phyloP scores from a whole-genome alignment of 2,888 invertebrate species.

The Acanthoscelides obtectus region DNA sequence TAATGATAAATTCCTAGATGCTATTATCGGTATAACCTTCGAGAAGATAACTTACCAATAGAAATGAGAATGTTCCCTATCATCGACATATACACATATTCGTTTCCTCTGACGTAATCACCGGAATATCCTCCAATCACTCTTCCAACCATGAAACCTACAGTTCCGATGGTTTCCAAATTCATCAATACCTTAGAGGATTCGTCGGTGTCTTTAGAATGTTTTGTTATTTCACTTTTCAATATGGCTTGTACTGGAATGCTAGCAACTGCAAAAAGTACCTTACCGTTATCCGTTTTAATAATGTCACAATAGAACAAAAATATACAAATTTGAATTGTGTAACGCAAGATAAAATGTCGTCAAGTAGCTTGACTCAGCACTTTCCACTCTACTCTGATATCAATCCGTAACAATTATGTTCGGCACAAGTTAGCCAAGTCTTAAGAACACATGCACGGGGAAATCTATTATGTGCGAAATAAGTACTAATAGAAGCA shows the following conservation, averaged over 20 bases:
- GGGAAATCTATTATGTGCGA: no score
- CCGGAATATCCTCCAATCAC: background rate
- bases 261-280: background rate
- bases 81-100: background rate
- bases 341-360: no score
- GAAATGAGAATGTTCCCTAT: background rate
- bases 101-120: background rate
- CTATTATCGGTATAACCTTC: no score
- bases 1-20: no score
- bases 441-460: no score
- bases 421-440: no score
- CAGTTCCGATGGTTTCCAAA: background rate
- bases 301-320: background rate
- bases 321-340: no score
- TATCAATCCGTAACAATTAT: no score
- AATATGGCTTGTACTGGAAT: constrained; percentile 1
- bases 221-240: background rate
- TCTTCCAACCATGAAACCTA: background rate
- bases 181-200: background rate
- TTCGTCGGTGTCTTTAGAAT: background rate
- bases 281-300: background rate
- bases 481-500: no score
- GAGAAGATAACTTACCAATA: constrained; percentile 1
- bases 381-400: no score
- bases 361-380: no score